Evolutionary conservation across 2,113 vertebrate genomes (phyloP).

Genomic region (Lasiurus borealis): DNA sequence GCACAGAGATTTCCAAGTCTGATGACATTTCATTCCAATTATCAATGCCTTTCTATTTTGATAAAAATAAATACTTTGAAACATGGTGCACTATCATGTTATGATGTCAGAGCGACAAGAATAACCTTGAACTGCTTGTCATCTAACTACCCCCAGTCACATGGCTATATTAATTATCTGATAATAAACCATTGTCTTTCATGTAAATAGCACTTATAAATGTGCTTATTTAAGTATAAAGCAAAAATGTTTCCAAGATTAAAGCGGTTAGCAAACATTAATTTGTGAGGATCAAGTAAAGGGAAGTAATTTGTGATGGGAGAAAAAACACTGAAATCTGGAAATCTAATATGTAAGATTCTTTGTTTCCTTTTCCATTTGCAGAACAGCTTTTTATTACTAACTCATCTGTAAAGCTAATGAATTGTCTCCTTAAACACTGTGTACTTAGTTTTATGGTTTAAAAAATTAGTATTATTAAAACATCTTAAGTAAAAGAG

Average conservation of each 20-base stretch:
- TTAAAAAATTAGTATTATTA: slow-evolving; percentile 73
- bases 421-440: slow-evolving; percentile 69
- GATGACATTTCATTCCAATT: slow-evolving; percentile 5
- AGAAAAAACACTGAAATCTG: slow-evolving; percentile 51
- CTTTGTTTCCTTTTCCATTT: background rate
- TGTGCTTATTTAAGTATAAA: slow-evolving; percentile 1
- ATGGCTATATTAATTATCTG: background rate
- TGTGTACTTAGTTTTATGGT: slow-evolving; percentile 60
- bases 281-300: background rate
- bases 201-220: background rate
- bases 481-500: slow-evolving; percentile 56
- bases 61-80: slow-evolving; percentile 13
- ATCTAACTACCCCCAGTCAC: background rate
- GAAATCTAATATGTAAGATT: slow-evolving; percentile 15
- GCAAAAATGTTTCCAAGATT: slow-evolving; percentile 11
- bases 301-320: slow-evolving; percentile 17
- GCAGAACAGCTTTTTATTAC: slow-evolving; percentile 61
- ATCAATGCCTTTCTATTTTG: background rate
- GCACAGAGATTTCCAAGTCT: background rate
- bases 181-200: background rate
- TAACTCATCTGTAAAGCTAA: slow-evolving; percentile 61
- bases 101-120: background rate
- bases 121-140: background rate
- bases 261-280: slow-evolving; percentile 37
- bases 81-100: background rate